These are phyloP conservation scores for Dendrophyllia cribrosa DNA, from an alignment of 64 coral and sea anemone genomes.

Conservation along the genomic window DNA sequence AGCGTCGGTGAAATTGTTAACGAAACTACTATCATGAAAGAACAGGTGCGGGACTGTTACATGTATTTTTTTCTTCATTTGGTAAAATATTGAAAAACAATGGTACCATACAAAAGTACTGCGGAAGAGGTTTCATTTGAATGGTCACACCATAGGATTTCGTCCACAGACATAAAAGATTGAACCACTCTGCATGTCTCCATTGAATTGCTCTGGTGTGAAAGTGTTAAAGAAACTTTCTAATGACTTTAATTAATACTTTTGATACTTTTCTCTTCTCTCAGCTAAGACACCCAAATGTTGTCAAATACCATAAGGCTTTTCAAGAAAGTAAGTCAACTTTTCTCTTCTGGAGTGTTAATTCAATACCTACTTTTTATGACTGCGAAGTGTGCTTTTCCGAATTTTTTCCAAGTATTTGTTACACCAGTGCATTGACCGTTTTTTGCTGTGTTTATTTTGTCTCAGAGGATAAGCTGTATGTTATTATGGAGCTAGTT, in stretches of 20 bases:
- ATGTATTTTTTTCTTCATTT: neutral
- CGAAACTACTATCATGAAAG: slow-evolving; percentile 96
- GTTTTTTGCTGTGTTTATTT: slow-evolving; percentile 10
- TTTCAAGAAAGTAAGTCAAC: slow-evolving; percentile 95
- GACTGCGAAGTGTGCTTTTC: neutral
- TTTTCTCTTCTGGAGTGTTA: neutral
- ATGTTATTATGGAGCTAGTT: slow-evolving; percentile 96
- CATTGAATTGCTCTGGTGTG: no score
- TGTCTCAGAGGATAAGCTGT: slow-evolving; percentile 93
- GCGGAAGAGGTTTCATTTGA: no score
- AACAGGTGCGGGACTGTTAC: slow-evolving; percentile 81
- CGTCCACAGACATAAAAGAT: no score
- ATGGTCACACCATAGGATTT: no score
- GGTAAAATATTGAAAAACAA: no score
- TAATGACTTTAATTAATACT: neutral
- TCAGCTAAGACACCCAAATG: slow-evolving; percentile 96
- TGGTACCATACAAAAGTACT: no score
- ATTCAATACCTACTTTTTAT: neutral
- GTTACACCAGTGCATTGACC: no score
- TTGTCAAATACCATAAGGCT: slow-evolving; percentile 94
- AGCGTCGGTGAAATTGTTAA: slow-evolving; percentile 95
- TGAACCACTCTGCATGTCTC: no score
- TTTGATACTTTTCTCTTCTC: neutral
- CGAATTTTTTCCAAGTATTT: neutral
- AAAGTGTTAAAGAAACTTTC: no score